Base-by-base conservation (phyloP, 2,888 invertebrate genomes). In the Unio pictorum region DNA sequence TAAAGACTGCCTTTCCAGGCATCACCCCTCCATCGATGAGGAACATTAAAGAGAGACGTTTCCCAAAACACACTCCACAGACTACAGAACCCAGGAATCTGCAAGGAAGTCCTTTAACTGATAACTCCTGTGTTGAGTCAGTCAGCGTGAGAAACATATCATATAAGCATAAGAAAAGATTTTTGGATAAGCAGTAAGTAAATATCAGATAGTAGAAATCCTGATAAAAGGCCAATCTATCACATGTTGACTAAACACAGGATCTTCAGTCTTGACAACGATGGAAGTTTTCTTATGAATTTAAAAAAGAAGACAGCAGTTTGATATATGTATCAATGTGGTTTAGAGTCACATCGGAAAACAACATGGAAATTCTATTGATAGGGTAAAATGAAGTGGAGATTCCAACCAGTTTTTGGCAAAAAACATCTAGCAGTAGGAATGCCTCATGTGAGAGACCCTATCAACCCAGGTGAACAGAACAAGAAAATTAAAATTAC, bases 321-420 rank as follows among this genome's bases (percentile, higher is more conserved):
- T 4, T 66, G 18, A 58, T 18, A 20, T 58, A 66, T 45, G 59
- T 59, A 8, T 3, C 20, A 34, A 62, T 57, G 61, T 61, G 55
- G 30, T 30, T 66, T 1, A 58, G 59, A 57, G 54, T 69, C 4
- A 61, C 45, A 45, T 66, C 45, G 15, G 70, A 66, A 4, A 70
- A 70, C 28, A 61, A 66, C 28, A 61, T 58, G 15, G 26, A 57
- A 3, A 66, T 70, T 56, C 70, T 66, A 7, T 70, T 66, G 34
- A 18, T 66, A 54, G 70, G 66, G 20, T 67, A 70, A n/a, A 1
- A 66, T n/a, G 70, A 70, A 45, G 4, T 57, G 7, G 58, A 66
- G 26, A 18, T 70, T 23, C 23, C 23, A 23, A n/a, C 66, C 63
- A 23, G 54, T 70, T 4, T n/a, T 7, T 56, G 70, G 70, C 23